phyloP scores from a whole-genome alignment of 2,797 vertebrate genomes.

The Parambassis ranga region DNA sequence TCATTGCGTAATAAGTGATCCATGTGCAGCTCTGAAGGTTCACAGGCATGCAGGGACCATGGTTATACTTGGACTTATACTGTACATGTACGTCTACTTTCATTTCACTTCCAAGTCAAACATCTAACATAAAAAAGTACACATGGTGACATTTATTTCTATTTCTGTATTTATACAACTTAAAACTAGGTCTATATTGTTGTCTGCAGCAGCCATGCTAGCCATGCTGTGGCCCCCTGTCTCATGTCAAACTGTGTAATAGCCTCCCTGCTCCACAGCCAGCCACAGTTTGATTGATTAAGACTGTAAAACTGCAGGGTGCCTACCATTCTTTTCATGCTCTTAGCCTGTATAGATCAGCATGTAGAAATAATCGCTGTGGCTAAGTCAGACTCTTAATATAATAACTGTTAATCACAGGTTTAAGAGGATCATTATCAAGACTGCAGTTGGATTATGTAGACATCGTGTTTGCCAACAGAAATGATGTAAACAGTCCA shows the following conservation, averaged over 20 bases:
- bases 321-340: no score
- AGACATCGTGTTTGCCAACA: slow-evolving; percentile 91
- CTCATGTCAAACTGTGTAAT: no score
- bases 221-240: no score
- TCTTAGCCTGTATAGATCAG: no score
- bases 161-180: no score
- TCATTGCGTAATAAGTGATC: slow-evolving; percentile 11
- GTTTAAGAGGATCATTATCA: slow-evolving; percentile 84
- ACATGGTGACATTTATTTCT: no score
- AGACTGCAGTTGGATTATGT: slow-evolving; percentile 91
- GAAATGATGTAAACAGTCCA: slow-evolving; percentile 89
- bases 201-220: no score
- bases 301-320: no score
- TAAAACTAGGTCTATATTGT: no score
- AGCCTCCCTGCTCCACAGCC: no score
- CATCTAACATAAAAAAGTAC: neutral
- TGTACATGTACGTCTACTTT: no score
- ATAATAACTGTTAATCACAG: slow-evolving; percentile 51
- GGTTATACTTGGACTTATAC: neutral
- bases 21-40: neutral
- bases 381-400: neutral
- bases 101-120: neutral
- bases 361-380: neutral
- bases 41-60: neutral
- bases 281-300: no score